Base-by-base conservation (phyloP, 1,140 invertebrate genomes). In the Drosophila ohnishii region DNA sequence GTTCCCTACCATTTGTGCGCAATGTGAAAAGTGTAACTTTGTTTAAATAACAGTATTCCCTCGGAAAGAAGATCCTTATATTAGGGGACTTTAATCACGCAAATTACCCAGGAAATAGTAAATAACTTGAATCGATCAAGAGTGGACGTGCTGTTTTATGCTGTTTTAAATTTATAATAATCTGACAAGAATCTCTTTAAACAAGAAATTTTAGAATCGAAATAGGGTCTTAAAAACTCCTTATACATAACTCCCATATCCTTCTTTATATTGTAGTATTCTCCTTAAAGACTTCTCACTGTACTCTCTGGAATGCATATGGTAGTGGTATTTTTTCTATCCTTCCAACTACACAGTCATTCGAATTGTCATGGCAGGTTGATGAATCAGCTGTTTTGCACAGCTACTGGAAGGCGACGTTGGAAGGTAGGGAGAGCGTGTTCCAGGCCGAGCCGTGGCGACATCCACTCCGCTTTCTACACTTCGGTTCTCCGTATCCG, bases 301-400 rank as follows among this genome's bases (percentile, higher is more conserved):
- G 60, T 61, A 34, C 19, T 34, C 30, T 34, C 19, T 32, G 56
- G 13, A 47, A 30, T 63, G 32, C 22, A 28, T 32, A 35, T 35
- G n/a, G 30, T 37, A n/a, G 32, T 53, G 32, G 50, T 37, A 28
- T 35, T 30, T 34, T 19, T 19, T 47, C 37, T 13, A 35, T 3
- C 60, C 19, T 53, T 37, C 13, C 50, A 53, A 47, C 34, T 28
- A 48, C 11, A 32, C 51, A 62, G 19, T 25, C 62, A 25, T 28
- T 28, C 13, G 28, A 11, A 42, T 56, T 62, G 44, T 53, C 35
- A 39, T 51, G 50, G 22, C 42, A 66, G 57, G 65, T 69, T 87
- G 71, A 79, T 73, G 79, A 87, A 87, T 86, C 82, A 86, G 82
- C 83, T 86, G 82, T 86, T 86, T 62, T 60, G 61, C 81, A 80